Conservation (phyloP, 2,797 vertebrate species). For the Neosilurus mollespiculum region DNA sequence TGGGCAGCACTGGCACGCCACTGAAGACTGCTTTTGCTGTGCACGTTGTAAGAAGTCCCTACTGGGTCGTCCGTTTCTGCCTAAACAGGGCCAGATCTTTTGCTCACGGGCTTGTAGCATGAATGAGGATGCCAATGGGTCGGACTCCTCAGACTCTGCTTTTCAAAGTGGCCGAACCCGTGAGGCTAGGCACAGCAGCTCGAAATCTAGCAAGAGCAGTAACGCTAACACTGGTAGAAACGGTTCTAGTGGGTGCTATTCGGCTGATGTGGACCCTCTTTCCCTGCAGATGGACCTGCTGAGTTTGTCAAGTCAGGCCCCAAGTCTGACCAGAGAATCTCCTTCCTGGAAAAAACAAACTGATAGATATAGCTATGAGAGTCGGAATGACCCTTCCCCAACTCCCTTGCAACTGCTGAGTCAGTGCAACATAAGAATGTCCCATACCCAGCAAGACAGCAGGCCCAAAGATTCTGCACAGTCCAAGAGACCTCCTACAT, state of each 20-base stretch:
- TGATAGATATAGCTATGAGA: conserved; percentile 81
- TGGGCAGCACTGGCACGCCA: conserved; percentile 98
- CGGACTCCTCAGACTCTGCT: conserved; percentile 93
- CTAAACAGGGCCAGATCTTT: conserved; percentile 98
- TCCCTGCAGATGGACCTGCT: conserved; percentile 98
- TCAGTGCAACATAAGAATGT: conserved; percentile 91
- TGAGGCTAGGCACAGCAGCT: conserved; percentile 85
- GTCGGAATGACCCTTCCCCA: conserved; percentile 76
- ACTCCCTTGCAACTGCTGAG: conserved; percentile 88
- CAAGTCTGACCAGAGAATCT: conserved; percentile 87
- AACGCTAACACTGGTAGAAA: conserved; percentile 64
- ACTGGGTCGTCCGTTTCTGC: conserved; percentile 93
- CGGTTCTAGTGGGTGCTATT: conserved; percentile 79
- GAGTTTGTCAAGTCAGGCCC: conserved; percentile 93
- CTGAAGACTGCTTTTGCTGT: conserved; percentile 94
- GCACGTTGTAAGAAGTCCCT: conserved; percentile 95
- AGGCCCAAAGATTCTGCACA: conserved; percentile 83
- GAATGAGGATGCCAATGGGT: conserved; percentile 90
- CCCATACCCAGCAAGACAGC: conserved; percentile 80
- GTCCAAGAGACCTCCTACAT: conserved; percentile 80
- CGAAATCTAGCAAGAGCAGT: conserved; percentile 86
- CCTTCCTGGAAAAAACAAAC: conserved; percentile 88
- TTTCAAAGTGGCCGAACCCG: conserved; percentile 93
- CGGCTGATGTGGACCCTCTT: conserved; percentile 90
- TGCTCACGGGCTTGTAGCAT: conserved; percentile 93